phyloP scores from a whole-genome alignment of 2,113 vertebrate genomes.

The Cololabis saira region DNA sequence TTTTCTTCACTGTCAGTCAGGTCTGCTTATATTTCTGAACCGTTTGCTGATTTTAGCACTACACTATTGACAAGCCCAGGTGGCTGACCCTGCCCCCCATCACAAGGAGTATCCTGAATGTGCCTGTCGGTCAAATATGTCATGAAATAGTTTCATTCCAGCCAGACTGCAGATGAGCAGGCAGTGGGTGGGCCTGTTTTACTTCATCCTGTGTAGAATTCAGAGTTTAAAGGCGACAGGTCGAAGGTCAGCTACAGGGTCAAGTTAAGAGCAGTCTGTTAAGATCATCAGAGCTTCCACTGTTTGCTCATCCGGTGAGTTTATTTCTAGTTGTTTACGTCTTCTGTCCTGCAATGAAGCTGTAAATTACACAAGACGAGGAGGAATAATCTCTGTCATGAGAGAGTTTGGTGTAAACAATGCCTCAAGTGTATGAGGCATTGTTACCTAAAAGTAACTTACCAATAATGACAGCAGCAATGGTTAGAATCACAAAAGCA shows the following conservation, averaged over 20 bases:
- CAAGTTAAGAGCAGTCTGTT: constrained; percentile 21
- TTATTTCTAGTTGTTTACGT: constrained; percentile 33
- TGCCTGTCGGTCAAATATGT: constrained; percentile 33
- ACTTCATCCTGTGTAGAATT: constrained; percentile 39
- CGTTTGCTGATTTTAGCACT: not conserved
- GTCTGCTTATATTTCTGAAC: not conserved
- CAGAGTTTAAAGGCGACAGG: constrained; percentile 58
- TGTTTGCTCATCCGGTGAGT: constrained; percentile 26
- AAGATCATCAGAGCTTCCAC: constrained; percentile 33
- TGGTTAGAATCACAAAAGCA: constrained; percentile 93
- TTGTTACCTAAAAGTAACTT: constrained; percentile 62
- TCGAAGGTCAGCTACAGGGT: constrained; percentile 44
- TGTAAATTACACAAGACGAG: constrained; percentile 19
- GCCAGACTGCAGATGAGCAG: constrained; percentile 46
- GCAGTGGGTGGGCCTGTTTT: constrained; percentile 42
- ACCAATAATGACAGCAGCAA: constrained; percentile 94
- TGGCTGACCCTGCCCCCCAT: constrained; percentile 24
- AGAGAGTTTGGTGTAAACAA: not conserved
- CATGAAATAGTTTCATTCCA: constrained; percentile 44
- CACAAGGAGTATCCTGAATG: constrained; percentile 15
- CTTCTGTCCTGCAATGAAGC: not conserved
- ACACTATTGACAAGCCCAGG: constrained; percentile 18
- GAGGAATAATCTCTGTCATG: not conserved
- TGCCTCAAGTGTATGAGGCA: not conserved
- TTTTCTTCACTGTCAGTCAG: not conserved